A percentile compares a stretch with the other conserved stretches of the same genome.
These are phyloP conservation scores for Lophius americanus DNA, from an alignment of 2,797 vertebrate genomes.

Conservation along the genomic window DNA sequence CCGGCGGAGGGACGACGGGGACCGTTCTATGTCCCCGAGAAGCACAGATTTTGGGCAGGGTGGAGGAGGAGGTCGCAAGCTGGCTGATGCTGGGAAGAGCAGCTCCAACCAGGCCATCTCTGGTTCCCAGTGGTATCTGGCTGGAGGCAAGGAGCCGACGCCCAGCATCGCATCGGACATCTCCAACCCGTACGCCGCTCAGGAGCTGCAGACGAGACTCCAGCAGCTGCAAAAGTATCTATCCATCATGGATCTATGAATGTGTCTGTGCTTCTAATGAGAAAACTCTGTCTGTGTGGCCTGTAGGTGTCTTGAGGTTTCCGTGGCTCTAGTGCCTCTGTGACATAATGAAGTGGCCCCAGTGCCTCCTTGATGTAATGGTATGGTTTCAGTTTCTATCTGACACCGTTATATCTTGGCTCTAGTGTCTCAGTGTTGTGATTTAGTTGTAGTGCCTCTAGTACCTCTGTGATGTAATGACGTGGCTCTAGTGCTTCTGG, in stretches of 20 bases:
- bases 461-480: too few species aligned
- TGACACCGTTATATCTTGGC: too few species aligned
- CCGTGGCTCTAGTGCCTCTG: too few species aligned
- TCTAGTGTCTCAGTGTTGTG: too few species aligned
- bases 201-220: conserved; percentile 91
- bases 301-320: too few species aligned
- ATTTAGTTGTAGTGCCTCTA: too few species aligned
- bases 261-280: background rate
- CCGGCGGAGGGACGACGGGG: conserved; percentile 45
- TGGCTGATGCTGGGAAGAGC: conserved; percentile 81
- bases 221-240: conserved; percentile 83
- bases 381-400: too few species aligned
- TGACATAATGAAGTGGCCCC: too few species aligned
- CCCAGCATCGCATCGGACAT: conserved; percentile 98
- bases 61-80: conserved; percentile 22
- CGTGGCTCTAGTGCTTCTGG: too few species aligned
- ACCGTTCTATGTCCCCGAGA: conserved; percentile 1
- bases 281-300: too few species aligned
- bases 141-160: conserved; percentile 88
- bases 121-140: conserved; percentile 85
- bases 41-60: conserved; percentile 39
- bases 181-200: conserved; percentile 90
- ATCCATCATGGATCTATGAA: background rate
- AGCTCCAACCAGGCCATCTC: conserved; percentile 85
- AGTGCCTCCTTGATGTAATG: too few species aligned